Conservation (phyloP, 2,113 vertebrate genomes). For the Plecturocebus donacophilus region DNA sequence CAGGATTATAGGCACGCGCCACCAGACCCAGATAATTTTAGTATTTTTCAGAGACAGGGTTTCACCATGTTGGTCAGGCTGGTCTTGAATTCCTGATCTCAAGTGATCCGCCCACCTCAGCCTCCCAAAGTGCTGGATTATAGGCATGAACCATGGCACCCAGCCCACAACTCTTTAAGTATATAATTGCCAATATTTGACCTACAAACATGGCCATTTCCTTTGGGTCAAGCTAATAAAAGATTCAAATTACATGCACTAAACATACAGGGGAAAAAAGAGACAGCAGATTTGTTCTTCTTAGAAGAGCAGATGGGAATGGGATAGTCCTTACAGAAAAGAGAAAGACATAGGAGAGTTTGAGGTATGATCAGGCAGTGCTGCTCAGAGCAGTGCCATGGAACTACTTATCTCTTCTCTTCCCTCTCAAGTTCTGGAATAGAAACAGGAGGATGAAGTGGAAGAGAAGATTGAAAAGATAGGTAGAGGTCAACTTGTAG, state of each 20-base stretch:
- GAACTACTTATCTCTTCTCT: too few relatives aligned
- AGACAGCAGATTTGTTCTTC: background rate
- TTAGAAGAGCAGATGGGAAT: background rate
- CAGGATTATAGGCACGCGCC: too few relatives aligned
- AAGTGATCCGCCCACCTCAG: too few relatives aligned
- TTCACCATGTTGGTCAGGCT: too few relatives aligned
- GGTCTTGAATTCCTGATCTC: too few relatives aligned
- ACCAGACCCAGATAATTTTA: too few relatives aligned
- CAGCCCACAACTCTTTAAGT: background rate
- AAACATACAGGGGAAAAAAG: background rate
- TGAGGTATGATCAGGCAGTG: background rate
- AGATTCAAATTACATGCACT: background rate
- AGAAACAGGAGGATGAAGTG: background rate
- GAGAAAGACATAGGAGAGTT: background rate
- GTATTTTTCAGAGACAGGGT: too few relatives aligned
- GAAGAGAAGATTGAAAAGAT: background rate
- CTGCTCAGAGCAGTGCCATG: background rate
- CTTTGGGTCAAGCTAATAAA: slow-evolving; percentile 38
- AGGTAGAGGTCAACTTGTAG: background rate
- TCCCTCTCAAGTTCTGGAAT: background rate
- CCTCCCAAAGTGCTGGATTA: too few relatives aligned
- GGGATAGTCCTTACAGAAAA: background rate
- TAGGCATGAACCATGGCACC: too few relatives aligned
- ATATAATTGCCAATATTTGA: background rate
- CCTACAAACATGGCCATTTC: background rate